These are phyloP conservation scores for Rachycentron canadum DNA, from an alignment of 2,797 vertebrate species.

Conservation along the genomic window DNA sequence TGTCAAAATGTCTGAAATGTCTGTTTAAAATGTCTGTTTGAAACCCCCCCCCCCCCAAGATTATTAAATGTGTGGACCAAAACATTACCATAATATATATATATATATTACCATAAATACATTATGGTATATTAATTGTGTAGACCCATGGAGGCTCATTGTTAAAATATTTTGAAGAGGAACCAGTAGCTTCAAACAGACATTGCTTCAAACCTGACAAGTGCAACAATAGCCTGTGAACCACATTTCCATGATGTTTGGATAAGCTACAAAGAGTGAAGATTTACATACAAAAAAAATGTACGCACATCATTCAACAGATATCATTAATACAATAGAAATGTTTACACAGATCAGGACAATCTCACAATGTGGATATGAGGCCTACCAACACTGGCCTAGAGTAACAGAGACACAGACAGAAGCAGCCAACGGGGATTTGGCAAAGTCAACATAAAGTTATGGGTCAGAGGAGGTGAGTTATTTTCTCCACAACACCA, in stretches of 20 bases:
- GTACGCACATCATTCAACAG: slow-evolving; percentile 34
- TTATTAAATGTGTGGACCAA: no score
- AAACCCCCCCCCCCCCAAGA: no score
- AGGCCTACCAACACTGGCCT: slow-evolving; percentile 21
- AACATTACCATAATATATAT: no score
- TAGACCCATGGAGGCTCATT: not conserved
- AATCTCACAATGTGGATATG: slow-evolving; percentile 42
- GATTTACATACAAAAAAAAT: slow-evolving; percentile 9
- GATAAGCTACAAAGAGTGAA: slow-evolving; percentile 31
- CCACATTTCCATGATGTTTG: slow-evolving; percentile 14
- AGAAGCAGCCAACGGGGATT: slow-evolving; percentile 64
- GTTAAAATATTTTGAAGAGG: not conserved
- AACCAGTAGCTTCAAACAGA: not conserved
- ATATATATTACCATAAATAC: not conserved
- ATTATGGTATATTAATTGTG: no score
- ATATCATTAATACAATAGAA: slow-evolving; percentile 29
- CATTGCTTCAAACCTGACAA: not conserved
- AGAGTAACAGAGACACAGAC: slow-evolving; percentile 45
- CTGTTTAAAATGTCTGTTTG: no score
- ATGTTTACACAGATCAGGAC: slow-evolving; percentile 50
- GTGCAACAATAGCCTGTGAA: slow-evolving; percentile 29
- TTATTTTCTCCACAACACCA: slow-evolving; percentile 58
- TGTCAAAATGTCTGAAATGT: no score
- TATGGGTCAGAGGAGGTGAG: slow-evolving; percentile 75
- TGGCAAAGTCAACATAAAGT: slow-evolving; percentile 71